phyloP scores from a whole-genome alignment of 2,888 invertebrate species.

The Drosophila gaucha region DNA sequence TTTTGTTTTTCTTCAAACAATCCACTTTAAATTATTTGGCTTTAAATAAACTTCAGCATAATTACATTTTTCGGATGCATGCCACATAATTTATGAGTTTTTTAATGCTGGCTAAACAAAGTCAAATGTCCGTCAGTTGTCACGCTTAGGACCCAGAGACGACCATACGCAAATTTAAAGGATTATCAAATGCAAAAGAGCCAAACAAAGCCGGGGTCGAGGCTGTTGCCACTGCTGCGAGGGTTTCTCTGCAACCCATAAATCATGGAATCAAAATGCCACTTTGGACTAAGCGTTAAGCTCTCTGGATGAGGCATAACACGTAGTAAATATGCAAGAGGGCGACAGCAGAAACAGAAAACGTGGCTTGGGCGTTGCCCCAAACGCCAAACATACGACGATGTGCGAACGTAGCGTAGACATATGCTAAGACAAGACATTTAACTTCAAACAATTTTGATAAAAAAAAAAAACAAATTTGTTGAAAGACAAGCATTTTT shows the following conservation, averaged over 20 bases:
- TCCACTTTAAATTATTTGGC: conserved; percentile 16
- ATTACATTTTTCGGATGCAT: conserved; percentile 21
- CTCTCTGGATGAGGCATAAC: conserved; percentile 68
- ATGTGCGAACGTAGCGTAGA: conserved; percentile 49
- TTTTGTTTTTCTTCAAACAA: background rate
- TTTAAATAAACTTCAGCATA: conserved; percentile 2
- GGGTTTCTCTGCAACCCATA: conserved; percentile 61
- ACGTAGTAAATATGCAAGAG: conserved; percentile 69
- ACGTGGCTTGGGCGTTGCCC: conserved; percentile 7
- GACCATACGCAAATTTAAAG: conserved; percentile 75
- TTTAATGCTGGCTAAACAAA: conserved; percentile 66
- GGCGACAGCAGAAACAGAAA: conserved; percentile 24
- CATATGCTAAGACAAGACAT: conserved; percentile 25
- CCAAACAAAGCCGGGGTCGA: conserved; percentile 11
- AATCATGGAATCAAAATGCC: conserved; percentile 79
- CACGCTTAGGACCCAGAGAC: conserved; percentile 42
- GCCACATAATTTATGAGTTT: conserved; percentile 57
- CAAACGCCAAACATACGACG: conserved; percentile 21
- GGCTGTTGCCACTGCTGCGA: conserved; percentile 30
- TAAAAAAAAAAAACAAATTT: background rate
- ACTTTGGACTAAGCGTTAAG: conserved; percentile 72
- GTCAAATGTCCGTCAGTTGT: conserved; percentile 69
- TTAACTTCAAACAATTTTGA: background rate
- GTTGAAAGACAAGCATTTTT: background rate
- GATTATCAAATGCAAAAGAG: conserved; percentile 78